Evolutionary conservation across 2,113 vertebrate genomes (phyloP).

Genomic region (Vulpes ferrilata): DNA sequence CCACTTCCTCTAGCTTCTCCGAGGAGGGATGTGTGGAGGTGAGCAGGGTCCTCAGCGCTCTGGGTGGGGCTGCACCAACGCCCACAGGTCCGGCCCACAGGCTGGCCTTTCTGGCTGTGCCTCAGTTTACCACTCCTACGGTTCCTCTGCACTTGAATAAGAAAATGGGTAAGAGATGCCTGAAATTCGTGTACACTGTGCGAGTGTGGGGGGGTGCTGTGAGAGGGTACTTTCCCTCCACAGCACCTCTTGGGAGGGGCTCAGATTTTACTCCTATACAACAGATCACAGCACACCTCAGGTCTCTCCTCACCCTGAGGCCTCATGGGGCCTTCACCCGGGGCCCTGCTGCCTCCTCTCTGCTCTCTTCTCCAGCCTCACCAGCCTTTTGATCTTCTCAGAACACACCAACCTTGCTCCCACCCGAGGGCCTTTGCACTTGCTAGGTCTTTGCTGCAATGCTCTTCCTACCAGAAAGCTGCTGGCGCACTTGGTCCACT

Average conservation of each 20-base stretch:
- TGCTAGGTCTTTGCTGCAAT: neutral
- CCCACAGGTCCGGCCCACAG: neutral
- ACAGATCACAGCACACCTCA: neutral
- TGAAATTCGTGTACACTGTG: neutral
- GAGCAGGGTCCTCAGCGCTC: neutral
- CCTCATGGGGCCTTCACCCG: no score
- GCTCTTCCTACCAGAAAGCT: neutral
- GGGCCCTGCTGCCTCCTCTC: neutral
- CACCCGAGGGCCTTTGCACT: neutral
- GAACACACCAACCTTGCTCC: neutral
- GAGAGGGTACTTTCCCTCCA: no score
- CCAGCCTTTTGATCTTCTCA: neutral
- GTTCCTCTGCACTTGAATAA: neutral
- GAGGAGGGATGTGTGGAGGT: constrained; percentile 40
- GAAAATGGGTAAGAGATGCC: neutral
- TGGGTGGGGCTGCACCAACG: neutral
- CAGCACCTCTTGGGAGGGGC: neutral
- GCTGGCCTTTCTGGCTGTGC: neutral
- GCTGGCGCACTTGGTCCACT: neutral
- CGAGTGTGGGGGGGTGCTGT: no score
- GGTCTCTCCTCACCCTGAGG: neutral
- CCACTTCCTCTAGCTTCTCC: neutral
- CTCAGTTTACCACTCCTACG: neutral
- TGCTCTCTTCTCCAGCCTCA: neutral
- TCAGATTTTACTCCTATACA: neutral